Conservation (phyloP, 2,113 vertebrate genomes). For the Pachypanchax playfairii region DNA sequence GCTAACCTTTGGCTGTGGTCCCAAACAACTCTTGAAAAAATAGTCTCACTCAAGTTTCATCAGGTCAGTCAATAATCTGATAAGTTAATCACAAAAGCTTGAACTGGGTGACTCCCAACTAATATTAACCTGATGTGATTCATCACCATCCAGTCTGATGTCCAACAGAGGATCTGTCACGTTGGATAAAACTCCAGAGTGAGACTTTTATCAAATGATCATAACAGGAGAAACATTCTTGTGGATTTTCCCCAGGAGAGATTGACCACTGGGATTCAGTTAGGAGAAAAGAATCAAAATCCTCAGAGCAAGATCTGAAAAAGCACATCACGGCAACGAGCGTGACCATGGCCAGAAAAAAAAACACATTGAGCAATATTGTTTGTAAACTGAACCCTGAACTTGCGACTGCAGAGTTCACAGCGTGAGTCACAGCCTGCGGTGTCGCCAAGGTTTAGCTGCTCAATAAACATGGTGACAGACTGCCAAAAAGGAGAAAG, state of each 20-base stretch:
- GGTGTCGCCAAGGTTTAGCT: slow-evolving; percentile 46
- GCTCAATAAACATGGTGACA: slow-evolving; percentile 53
- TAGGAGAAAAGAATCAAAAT: background rate
- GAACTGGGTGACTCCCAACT: background rate
- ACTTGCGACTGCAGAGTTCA: slow-evolving; percentile 48
- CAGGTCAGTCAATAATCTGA: slow-evolving; percentile 21
- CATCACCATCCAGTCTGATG: slow-evolving; percentile 2
- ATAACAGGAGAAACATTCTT: background rate
- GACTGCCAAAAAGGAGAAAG: slow-evolving; percentile 59
- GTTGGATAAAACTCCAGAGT: slow-evolving; percentile 1
- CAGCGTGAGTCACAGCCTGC: slow-evolving; percentile 58
- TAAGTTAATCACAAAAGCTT: background rate
- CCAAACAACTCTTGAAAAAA: background rate
- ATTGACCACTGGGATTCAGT: background rate
- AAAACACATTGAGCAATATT: slow-evolving; percentile 60
- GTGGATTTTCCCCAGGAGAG: background rate
- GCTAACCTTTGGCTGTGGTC: background rate
- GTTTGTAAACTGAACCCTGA: slow-evolving; percentile 68
- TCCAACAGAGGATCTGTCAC: slow-evolving; percentile 6
- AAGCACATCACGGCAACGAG: slow-evolving; percentile 8
- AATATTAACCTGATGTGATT: slow-evolving; percentile 1
- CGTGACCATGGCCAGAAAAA: slow-evolving; percentile 37
- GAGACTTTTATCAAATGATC: slow-evolving; percentile 1
- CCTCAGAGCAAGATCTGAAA: background rate
- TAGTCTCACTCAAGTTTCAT: background rate